Evolutionary conservation across 2,113 vertebrate genomes (phyloP), one percentile per base, ranked within the genome.

Genomic region (Girardinichthys multiradiatus): DNA sequence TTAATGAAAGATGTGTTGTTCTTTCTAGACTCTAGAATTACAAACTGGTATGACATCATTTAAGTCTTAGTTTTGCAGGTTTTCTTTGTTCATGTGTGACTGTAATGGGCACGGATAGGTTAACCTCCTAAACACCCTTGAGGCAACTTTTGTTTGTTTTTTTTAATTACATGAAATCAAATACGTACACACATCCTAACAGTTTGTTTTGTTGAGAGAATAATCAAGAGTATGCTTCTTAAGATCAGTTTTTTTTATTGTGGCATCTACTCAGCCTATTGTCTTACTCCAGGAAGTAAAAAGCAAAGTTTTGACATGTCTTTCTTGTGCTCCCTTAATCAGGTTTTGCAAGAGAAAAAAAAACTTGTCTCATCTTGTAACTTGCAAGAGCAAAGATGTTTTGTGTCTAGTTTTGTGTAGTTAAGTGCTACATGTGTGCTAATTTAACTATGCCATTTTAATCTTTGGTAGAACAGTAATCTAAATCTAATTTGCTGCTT

Each of bases 221-320:
- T 17, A 51, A 24, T 8, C 7, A 51, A 24, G 14, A 54, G 8
- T 54, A 21, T 24, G 0, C 24, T 54, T 54, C 24, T 45, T 17
- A 45, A 6, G 4, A 45, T 19, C 42, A n/a, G n/a, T 14, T 2
- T 42, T 13, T 33, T n/a, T 74, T 29, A 48, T 26, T 39, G 24
- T 13, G 27, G 10, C 48, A 42, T 72, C 3, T 24, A 15, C 12
- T 68, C 28, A 6, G 26, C 31, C 57, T 63, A 75, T 70, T 77
- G 54, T 85, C 29, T 84, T 68, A 65, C 71, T 82, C 76, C 82
- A 87, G 87, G 72, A 87, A 81, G 74, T 72, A 61, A n/a, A 80
- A 76, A 64, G 51, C 29, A n/a, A 54, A 28, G 17, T 79, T 84
- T 82, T 80, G 12, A 63, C 31, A 48, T 57, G 10, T 62, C 60